Evolutionary conservation across 2,797 vertebrate genomes (phyloP).

Genomic region (Erethizon dorsatum): DNA sequence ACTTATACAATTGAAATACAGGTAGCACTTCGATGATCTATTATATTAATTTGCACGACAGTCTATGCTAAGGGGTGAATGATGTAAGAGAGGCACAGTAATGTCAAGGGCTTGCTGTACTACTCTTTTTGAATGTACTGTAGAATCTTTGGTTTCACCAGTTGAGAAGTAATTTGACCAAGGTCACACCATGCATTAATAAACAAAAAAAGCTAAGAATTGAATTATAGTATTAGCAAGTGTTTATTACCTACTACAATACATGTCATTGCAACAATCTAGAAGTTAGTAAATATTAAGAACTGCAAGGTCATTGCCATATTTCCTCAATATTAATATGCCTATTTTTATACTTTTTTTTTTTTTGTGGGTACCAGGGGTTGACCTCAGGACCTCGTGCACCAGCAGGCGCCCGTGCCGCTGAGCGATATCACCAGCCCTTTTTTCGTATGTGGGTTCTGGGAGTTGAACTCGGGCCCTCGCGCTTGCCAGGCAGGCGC

Average conservation of each 20-base stretch:
- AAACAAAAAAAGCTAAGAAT: not conserved
- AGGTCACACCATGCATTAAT: not conserved
- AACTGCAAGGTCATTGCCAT: not conserved
- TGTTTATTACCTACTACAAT: not conserved
- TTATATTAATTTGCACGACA: not conserved
- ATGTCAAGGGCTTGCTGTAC: not conserved
- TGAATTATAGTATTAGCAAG: not conserved
- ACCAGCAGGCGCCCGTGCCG: too few species aligned
- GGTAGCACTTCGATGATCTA: not conserved
- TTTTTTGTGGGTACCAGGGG: too few species aligned
- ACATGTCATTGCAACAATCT: not conserved
- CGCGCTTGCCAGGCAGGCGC: too few species aligned
- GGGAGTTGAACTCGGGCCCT: too few species aligned
- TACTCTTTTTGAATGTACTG: not conserved
- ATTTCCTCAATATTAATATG: not conserved
- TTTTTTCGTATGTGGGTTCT: too few species aligned
- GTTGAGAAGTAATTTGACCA: not conserved
- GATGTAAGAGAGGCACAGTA: too few species aligned
- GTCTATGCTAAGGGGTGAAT: not conserved
- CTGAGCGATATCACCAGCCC: too few species aligned
- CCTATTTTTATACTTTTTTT: not conserved
- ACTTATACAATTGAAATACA: not conserved
- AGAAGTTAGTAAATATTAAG: not conserved
- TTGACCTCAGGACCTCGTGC: too few species aligned
- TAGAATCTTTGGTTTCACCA: not conserved